phyloP scores from a whole-genome alignment of 2,113 vertebrate species.

The Prochilodus magdalenae region DNA sequence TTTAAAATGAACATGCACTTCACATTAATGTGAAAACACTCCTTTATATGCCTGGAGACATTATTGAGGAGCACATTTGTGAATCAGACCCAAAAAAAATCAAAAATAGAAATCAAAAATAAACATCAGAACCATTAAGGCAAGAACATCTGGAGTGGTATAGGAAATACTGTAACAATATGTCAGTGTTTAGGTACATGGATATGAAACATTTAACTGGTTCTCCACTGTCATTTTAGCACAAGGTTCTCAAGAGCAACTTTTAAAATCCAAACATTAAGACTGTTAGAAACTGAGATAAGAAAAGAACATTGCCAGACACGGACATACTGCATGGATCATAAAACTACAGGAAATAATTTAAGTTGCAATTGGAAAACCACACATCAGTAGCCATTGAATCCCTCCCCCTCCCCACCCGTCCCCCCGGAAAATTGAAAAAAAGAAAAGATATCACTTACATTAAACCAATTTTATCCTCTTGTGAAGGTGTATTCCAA shows the following conservation, averaged over 20 bases:
- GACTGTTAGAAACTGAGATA: slow-evolving; percentile 71
- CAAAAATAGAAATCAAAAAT: slow-evolving; percentile 49
- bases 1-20: slow-evolving; percentile 77
- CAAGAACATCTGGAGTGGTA: slow-evolving; percentile 80
- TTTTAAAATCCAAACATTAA: slow-evolving; percentile 70
- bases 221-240: slow-evolving; percentile 77
- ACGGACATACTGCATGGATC: slow-evolving; percentile 75
- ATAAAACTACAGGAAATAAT: slow-evolving; percentile 80
- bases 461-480: slow-evolving; percentile 82
- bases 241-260: slow-evolving; percentile 73
- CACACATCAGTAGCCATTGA: slow-evolving; percentile 69
- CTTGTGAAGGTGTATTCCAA: slow-evolving; percentile 80
- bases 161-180: slow-evolving; percentile 76
- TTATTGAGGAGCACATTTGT: slow-evolving; percentile 56
- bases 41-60: slow-evolving; percentile 54
- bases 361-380: slow-evolving; percentile 78
- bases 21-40: slow-evolving; percentile 65
- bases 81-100: slow-evolving; percentile 42
- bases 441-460: slow-evolving; percentile 79
- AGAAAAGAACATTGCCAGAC: slow-evolving; percentile 79
- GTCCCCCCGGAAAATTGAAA: slow-evolving; percentile 64
- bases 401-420: slow-evolving; percentile 51
- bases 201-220: slow-evolving; percentile 78
- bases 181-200: slow-evolving; percentile 75
- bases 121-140: slow-evolving; percentile 81